These are phyloP conservation scores for Amphiprion clarkii DNA, from an alignment of 2,797 vertebrate genomes.

Conservation along the genomic window DNA sequence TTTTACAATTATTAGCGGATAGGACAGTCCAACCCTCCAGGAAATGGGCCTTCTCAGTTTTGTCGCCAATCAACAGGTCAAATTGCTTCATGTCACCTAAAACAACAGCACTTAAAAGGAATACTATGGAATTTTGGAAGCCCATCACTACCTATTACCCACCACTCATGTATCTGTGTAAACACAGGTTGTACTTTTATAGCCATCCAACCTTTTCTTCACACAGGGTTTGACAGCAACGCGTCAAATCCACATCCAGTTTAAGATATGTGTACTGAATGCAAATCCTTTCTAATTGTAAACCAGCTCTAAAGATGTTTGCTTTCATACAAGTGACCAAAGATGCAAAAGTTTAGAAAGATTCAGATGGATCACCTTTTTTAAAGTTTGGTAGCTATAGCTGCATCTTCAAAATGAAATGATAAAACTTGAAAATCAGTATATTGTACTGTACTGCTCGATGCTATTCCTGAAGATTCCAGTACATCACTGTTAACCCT, in stretches of 20 bases:
- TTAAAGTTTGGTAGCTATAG: background rate
- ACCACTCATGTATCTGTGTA: constrained; percentile 4
- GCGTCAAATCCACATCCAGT: background rate
- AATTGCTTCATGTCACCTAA: constrained; percentile 45
- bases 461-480: too few species aligned
- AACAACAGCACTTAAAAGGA: constrained; percentile 49
- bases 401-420: background rate
- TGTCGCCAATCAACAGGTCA: constrained; percentile 67
- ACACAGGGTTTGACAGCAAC: background rate
- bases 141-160: constrained; percentile 18
- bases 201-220: constrained; percentile 3
- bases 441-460: background rate
- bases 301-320: background rate
- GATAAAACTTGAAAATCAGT: background rate
- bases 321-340: background rate
- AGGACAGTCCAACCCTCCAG: constrained; percentile 57
- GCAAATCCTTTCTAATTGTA: background rate
- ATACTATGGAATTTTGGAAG: constrained; percentile 25
- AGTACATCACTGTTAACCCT: too few species aligned
- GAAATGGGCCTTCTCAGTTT: constrained; percentile 71
- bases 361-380: too few species aligned
- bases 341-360: too few species aligned
- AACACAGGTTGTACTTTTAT: constrained; percentile 12
- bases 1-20: constrained; percentile 80
- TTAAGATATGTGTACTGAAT: background rate